Conservation (phyloP, 30 jellyfish, hydroid and myxozoan genomes). For the Phacellophora camtschatica region DNA sequence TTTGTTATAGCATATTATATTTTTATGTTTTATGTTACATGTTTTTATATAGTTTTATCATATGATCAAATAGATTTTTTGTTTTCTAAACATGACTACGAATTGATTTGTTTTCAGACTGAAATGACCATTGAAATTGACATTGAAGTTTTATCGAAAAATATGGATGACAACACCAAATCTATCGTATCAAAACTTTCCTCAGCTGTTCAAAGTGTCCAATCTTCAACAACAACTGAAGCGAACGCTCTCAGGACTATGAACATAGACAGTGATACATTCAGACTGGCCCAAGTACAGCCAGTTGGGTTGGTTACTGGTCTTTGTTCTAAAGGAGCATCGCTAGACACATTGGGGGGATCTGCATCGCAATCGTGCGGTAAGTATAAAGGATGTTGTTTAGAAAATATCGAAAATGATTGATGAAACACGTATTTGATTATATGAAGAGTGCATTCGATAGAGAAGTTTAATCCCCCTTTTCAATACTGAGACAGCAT, state of each 20-base stretch:
- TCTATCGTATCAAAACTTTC: constrained; percentile 3
- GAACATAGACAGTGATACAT: constrained; percentile 69
- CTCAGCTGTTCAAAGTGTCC: constrained; percentile 17
- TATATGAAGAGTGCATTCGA: too few species aligned
- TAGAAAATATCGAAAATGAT: not conserved
- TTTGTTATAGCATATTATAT: too few species aligned
- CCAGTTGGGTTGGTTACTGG: constrained; percentile 89
- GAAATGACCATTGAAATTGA: constrained; percentile 73
- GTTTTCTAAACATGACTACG: too few species aligned
- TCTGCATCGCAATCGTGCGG: constrained; percentile 57
- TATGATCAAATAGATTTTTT: too few species aligned
- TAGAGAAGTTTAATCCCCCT: too few species aligned
- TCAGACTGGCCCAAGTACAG: constrained; percentile 58
- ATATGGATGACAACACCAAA: constrained; percentile 18
- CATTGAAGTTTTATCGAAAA: constrained; percentile 72
- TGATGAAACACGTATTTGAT: too few species aligned
- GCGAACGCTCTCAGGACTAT: constrained; percentile 69
- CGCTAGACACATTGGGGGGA: constrained; percentile 31
- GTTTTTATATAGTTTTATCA: too few species aligned
- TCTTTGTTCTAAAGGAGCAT: constrained; percentile 82
- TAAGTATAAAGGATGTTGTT: not conserved
- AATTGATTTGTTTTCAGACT: constrained; percentile 46
- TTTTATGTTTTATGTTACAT: too few species aligned
- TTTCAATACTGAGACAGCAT: not conserved
- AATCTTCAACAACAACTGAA: constrained; percentile 26